These are phyloP conservation scores for Spheniscus humboldti DNA, from an alignment of 2,797 vertebrate species.

Conservation along the genomic window DNA sequence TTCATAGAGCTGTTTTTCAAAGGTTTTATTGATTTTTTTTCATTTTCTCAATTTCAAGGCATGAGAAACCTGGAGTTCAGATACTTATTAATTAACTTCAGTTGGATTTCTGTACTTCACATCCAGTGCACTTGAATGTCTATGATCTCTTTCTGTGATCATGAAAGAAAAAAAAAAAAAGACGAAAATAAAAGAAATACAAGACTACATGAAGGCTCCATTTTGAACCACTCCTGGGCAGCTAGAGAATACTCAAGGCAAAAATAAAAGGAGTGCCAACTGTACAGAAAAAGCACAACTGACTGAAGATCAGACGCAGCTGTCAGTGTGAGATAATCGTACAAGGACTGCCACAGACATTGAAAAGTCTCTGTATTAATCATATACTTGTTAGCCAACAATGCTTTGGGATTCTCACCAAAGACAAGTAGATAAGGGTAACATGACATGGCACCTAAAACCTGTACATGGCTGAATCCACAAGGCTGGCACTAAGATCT, in stretches of 20 bases:
- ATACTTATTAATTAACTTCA: conserved; percentile 13
- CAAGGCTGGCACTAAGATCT: conserved; percentile 1
- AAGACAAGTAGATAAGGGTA: conserved; percentile 20
- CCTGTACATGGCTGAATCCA: conserved; percentile 1
- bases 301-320: conserved; percentile 65
- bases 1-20: background rate
- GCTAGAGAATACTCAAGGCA: conserved; percentile 14
- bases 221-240: conserved; percentile 42
- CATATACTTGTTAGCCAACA: conserved; percentile 45
- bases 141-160: background rate
- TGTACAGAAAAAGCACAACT: conserved; percentile 45
- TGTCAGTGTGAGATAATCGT: conserved; percentile 56
- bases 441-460: conserved; percentile 38
- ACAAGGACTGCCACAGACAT: conserved; percentile 43
- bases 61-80: background rate
- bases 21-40: background rate
- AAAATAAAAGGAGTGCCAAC: conserved; percentile 42
- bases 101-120: background rate
- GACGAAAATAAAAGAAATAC: conserved; percentile 29
- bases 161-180: conserved; percentile 42
- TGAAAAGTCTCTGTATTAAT: conserved; percentile 44
- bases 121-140: background rate
- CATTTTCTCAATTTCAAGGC: background rate
- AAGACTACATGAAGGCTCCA: conserved; percentile 7
- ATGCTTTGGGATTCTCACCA: conserved; percentile 4